phyloP scores from a whole-genome alignment of 2,797 vertebrate species.

The Leuciscus waleckii region DNA sequence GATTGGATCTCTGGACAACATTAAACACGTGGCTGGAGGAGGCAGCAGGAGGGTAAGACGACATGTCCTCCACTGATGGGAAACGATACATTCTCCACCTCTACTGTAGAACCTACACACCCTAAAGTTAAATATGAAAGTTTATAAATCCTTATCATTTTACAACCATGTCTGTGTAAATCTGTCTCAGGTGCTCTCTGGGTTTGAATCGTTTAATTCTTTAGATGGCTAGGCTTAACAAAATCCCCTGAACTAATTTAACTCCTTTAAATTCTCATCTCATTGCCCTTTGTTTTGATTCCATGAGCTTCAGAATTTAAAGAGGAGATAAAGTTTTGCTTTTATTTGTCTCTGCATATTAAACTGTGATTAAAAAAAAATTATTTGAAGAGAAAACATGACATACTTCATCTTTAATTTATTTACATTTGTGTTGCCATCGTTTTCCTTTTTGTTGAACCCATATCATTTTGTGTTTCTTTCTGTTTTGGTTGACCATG shows the following conservation, averaged over 20 bases:
- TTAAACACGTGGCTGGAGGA: conserved; percentile 91
- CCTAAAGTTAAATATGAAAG: background rate
- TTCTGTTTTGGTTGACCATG: conserved; percentile 65
- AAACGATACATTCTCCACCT: conserved; percentile 6
- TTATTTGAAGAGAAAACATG: background rate
- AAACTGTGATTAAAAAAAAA: background rate
- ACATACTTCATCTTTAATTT: conserved; percentile 30
- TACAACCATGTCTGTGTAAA: background rate
- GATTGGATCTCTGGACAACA: conserved; percentile 92
- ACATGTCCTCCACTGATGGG: background rate
- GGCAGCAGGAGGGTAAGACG: conserved; percentile 87
- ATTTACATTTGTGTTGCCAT: conserved; percentile 34
- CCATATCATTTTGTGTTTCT: conserved; percentile 57
- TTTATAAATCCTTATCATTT: conserved; percentile 23
- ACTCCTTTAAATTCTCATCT: conserved; percentile 3
- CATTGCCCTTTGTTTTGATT: background rate
- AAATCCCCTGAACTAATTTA: background rate
- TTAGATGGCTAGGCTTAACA: background rate
- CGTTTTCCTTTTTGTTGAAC: conserved; percentile 50
- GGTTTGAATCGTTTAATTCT: background rate
- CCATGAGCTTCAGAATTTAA: background rate
- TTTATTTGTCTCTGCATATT: background rate
- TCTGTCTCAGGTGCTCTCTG: background rate
- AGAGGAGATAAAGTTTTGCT: background rate
- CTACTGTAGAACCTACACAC: background rate